These are phyloP conservation scores for Triplophysa siluroides DNA, from an alignment of 2,113 vertebrate species.

Conservation along the genomic window DNA sequence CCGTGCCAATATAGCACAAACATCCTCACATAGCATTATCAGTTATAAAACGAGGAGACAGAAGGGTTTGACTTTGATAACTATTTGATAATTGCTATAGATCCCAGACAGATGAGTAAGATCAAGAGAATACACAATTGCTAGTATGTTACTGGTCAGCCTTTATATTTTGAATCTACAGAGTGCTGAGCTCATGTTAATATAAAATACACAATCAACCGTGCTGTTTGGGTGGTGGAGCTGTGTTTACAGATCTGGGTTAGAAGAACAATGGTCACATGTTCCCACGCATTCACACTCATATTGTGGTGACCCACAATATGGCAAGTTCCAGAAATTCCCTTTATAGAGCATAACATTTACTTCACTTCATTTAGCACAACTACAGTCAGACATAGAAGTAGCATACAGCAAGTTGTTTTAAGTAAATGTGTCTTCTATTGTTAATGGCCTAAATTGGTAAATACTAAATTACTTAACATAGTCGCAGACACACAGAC, in stretches of 20 bases:
- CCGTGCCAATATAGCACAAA: background rate
- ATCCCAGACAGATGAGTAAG: background rate
- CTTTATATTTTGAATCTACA: background rate
- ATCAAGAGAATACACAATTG: background rate
- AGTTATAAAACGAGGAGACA: background rate
- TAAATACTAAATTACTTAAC: too few species aligned
- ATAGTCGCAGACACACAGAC: too few species aligned
- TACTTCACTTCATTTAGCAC: background rate
- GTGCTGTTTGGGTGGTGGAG: background rate
- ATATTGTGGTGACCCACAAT: background rate
- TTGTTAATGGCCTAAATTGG: too few species aligned
- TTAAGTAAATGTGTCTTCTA: too few species aligned
- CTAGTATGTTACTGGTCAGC: background rate
- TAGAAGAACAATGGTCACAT: background rate
- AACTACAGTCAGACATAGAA: background rate
- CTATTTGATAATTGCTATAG: background rate
- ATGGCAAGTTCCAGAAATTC: background rate
- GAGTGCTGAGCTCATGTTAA: slow-evolving; percentile 5
- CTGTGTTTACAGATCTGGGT: background rate
- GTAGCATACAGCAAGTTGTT: too few species aligned
- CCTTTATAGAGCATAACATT: background rate
- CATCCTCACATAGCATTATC: background rate
- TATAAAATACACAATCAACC: background rate
- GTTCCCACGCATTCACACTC: background rate
- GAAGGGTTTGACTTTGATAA: background rate